Conservation (phyloP, 2,888 invertebrate genomes). For the Eupithecia exiguata region DNA sequence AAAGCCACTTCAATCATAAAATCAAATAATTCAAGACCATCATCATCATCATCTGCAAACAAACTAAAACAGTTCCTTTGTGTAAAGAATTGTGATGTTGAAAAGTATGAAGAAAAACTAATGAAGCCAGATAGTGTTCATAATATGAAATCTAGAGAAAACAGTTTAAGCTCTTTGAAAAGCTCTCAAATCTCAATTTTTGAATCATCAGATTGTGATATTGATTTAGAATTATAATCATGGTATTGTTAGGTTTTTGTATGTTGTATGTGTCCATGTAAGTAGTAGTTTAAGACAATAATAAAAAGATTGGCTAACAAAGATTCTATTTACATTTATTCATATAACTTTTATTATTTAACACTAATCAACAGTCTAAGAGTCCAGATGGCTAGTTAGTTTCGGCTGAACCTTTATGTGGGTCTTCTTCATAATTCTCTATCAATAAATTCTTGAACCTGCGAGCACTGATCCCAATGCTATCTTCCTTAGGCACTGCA, state of each 20-base stretch:
- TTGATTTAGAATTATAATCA: constrained; percentile 77
- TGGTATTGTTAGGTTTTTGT: constrained; percentile 35
- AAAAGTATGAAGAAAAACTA: constrained; percentile 62
- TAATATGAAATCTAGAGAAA: constrained; percentile 49
- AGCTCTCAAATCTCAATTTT: constrained; percentile 79
- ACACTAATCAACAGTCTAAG: constrained; percentile 8
- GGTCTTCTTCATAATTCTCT: constrained; percentile 87
- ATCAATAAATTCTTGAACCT: constrained; percentile 88
- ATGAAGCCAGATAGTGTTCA: constrained; percentile 41
- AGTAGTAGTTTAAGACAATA: neutral
- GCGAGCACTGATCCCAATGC: constrained; percentile 84
- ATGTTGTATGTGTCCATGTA: neutral
- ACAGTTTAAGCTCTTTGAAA: constrained; percentile 41
- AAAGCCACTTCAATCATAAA: constrained; percentile 16
- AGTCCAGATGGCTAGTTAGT: constrained; percentile 7
- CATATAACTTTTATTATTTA: neutral
- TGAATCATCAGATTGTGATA: constrained; percentile 80
- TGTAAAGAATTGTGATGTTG: constrained; percentile 61
- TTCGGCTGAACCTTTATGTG: constrained; percentile 63
- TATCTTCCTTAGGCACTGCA: constrained; percentile 81
- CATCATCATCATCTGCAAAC: constrained; percentile 48
- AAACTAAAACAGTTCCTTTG: constrained; percentile 73
- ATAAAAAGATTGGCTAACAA: constrained; percentile 31
- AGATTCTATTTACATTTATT: constrained; percentile 33
- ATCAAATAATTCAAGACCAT: constrained; percentile 37